These are phyloP conservation scores for Platorchestia sp. DNA, from an alignment of 1,140 invertebrate species.

Conservation along the genomic window DNA sequence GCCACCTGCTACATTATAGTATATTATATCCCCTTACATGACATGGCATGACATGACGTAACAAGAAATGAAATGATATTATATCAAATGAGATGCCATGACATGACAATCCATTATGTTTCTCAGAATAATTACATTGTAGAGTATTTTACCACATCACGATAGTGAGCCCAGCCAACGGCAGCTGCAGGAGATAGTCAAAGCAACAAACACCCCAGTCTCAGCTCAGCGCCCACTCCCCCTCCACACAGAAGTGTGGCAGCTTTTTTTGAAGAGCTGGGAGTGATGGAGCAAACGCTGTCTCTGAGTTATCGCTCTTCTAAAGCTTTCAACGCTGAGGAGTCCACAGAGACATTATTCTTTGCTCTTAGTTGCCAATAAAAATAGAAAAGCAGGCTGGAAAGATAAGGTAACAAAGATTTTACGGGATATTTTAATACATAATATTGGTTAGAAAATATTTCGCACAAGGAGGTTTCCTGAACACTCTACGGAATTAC, in stretches of 20 bases:
- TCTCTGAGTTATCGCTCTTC: neutral
- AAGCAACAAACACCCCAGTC: neutral
- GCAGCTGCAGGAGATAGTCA: too few relatives aligned
- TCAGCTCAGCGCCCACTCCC: neutral
- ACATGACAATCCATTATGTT: too few relatives aligned
- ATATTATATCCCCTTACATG: too few relatives aligned
- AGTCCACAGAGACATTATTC: neutral
- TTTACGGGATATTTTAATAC: neutral
- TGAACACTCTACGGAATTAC: neutral
- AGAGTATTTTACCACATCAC: too few relatives aligned
- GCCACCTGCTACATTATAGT: too few relatives aligned
- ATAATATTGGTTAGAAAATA: neutral
- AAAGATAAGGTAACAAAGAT: neutral
- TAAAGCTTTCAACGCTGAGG: neutral
- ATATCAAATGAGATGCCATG: too few relatives aligned
- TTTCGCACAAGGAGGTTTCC: neutral
- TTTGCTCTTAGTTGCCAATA: neutral
- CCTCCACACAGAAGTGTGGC: neutral
- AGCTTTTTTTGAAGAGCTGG: neutral
- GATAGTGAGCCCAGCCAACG: too few relatives aligned
- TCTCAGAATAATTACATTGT: too few relatives aligned
- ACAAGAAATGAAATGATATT: too few relatives aligned
- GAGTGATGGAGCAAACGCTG: neutral
- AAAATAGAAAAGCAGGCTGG: neutral
- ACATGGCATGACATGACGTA: too few relatives aligned